Evolutionary conservation across 2,888 invertebrate genomes (phyloP).

Genomic region (Heliconius charithonia): DNA sequence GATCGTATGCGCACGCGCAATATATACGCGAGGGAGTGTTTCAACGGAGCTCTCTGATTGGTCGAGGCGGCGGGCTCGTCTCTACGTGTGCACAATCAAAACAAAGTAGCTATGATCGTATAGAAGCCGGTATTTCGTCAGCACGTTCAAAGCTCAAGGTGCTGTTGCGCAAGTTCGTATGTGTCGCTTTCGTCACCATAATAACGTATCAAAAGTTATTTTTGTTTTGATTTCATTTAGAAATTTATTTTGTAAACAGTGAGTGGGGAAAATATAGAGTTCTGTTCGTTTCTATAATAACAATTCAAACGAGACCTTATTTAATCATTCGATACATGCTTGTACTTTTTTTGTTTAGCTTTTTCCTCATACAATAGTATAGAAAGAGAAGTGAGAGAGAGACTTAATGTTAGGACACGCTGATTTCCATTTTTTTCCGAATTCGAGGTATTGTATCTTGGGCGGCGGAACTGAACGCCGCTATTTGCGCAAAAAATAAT

Average conservation of each 20-base stretch:
- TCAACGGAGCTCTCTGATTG: slow-evolving; percentile 67
- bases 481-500: neutral
- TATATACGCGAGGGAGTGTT: slow-evolving; percentile 70
- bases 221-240: neutral
- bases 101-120: slow-evolving; percentile 29
- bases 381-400: too few relatives aligned
- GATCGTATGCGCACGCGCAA: slow-evolving; percentile 59
- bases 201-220: slow-evolving; percentile 9
- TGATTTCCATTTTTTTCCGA: neutral
- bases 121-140: slow-evolving; percentile 56
- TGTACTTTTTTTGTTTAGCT: neutral
- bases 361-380: too few relatives aligned
- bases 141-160: slow-evolving; percentile 62
- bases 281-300: neutral
- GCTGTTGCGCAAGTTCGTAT: slow-evolving; percentile 57
- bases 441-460: neutral
- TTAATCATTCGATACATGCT: neutral
- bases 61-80: slow-evolving; percentile 73
- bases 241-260: neutral
- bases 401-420: too few relatives aligned
- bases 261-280: neutral
- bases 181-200: slow-evolving; percentile 3
- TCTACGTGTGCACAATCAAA: slow-evolving; percentile 49
- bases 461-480: neutral
- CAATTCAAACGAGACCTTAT: neutral